Evolutionary conservation across 2,113 vertebrate genomes (phyloP), one percentile per base, ranked within the genome.

Genomic region (Patagioenas fasciata): DNA sequence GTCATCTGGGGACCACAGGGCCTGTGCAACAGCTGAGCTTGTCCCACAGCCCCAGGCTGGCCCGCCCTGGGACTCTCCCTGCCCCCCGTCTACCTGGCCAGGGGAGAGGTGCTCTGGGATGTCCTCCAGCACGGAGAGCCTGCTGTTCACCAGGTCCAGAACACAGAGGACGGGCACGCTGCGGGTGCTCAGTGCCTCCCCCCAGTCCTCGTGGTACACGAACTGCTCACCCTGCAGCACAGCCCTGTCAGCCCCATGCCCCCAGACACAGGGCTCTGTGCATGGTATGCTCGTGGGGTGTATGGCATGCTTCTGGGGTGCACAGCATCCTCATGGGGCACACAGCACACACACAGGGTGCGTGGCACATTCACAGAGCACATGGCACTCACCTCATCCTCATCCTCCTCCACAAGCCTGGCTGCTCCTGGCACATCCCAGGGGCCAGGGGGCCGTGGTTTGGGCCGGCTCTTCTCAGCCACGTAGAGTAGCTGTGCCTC

Each of bases 1-100:
- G 93, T 99, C 99, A 58, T 96, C 98, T 2, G 98, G 99, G 51
- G 99, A 98, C 99, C 99, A 99, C 97, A 99, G 99, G 38, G 99
- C 99, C 99, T 99, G 93, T 10, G 61, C 4, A 14, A 91, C 53
- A 95, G 62, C 17, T 3, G 4, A 66, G 40, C 24, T 96, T 1
- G 2, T 12, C 7, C 50, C 72, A 50, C 13, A 6, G 73, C 29
- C 32, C 66, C 20, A 7, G 4, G 15, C 10, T 53, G 32, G 7
- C 3, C 9, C 18, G 18, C n/a, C 10, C 10, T 2, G 0, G 5
- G 17, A 9, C 0, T 4, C 13, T 23, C 42, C 38, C 53, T 36
- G 57, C 23, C 13, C 6, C 44, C 11, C 6, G 0, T 67, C 97
- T 95, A 99, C 99, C 99, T 99, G 99, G 66, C 99, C 99, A 15